Conservation (phyloP, 2,888 invertebrate genomes). For the Yponomeuta cagnagella region DNA sequence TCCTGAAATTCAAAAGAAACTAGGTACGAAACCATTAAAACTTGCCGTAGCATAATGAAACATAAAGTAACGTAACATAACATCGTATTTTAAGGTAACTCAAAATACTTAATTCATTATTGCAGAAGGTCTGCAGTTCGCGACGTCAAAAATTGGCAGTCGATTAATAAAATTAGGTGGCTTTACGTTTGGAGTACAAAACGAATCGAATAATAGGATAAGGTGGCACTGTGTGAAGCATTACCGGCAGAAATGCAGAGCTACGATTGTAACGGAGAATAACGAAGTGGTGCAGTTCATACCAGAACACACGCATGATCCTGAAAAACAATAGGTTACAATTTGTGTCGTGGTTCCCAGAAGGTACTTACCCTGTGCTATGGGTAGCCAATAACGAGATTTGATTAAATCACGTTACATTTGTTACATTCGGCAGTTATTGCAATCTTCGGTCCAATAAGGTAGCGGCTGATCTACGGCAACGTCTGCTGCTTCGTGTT, state of each 20-base stretch:
- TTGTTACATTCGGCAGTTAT: no score
- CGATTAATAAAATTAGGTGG: neutral
- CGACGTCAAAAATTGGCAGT: neutral
- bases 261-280: neutral
- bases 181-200: neutral
- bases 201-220: neutral
- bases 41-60: no score
- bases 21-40: no score
- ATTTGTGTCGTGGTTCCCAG: neutral
- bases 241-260: neutral
- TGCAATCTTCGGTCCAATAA: no score
- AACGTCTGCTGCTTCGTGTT: no score
- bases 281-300: neutral
- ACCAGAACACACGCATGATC: neutral
- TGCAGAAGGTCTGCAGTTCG: neutral
- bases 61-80: no score
- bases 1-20: no score
- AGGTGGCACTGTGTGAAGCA: neutral
- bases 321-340: neutral
- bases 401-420: no score
- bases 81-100: neutral
- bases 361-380: no score
- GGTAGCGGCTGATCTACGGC: no score
- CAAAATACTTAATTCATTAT: neutral
- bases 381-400: no score